These are phyloP conservation scores for Lithobates pipiens DNA, from an alignment of 2,797 vertebrate genomes.

Conservation along the genomic window DNA sequence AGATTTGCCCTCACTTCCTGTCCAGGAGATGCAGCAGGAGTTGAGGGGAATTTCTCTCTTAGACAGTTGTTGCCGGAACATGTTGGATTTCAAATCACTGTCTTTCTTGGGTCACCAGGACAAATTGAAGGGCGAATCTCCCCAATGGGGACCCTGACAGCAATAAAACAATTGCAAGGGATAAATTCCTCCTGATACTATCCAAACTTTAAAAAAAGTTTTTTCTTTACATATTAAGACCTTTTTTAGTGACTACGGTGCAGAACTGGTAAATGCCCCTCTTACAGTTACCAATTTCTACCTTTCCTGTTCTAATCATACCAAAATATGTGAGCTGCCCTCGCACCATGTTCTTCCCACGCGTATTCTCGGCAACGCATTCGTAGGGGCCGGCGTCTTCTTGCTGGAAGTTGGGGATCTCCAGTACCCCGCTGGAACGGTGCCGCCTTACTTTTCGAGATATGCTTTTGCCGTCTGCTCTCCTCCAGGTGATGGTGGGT, in stretches of 20 bases:
- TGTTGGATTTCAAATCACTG: too few species aligned
- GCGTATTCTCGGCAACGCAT: constrained; percentile 93
- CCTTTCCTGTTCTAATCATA: constrained; percentile 75
- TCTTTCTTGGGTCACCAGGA: too few species aligned
- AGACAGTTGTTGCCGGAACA: too few species aligned
- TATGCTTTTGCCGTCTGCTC: constrained; percentile 85
- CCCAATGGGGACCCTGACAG: too few species aligned
- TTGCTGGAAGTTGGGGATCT: constrained; percentile 97
- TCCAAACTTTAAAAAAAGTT: too few species aligned
- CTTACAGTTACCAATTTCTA: constrained; percentile 23
- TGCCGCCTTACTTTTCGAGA: constrained; percentile 90
- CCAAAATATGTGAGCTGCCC: constrained; percentile 96
- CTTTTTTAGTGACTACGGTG: not conserved
- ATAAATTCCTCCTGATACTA: too few species aligned
- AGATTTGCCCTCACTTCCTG: too few species aligned
- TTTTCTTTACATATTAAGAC: too few species aligned
- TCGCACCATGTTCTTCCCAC: constrained; percentile 90
- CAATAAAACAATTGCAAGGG: too few species aligned
- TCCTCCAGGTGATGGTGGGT: constrained; percentile 90
- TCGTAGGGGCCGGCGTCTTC: constrained; percentile 92
- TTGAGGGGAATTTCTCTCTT: too few species aligned
- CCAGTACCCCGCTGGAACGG: constrained; percentile 88
- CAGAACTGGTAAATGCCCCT: not conserved
- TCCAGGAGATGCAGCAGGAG: too few species aligned
- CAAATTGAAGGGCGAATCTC: too few species aligned